Conservation (phyloP, 2,888 invertebrate genomes). For the Dynastes maya region DNA sequence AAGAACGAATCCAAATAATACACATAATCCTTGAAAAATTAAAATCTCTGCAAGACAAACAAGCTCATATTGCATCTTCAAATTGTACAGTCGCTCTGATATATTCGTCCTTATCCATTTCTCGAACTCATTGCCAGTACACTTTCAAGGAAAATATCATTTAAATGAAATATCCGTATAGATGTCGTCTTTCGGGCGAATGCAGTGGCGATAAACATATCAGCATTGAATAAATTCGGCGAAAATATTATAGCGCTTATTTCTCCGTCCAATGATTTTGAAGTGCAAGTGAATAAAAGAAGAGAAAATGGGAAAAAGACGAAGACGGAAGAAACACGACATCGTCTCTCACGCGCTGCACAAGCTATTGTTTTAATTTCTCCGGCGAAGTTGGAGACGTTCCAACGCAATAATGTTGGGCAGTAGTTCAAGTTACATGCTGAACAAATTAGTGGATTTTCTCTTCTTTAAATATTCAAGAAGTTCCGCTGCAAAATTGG, state of each 20-base stretch:
- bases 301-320: background rate
- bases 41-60: conserved; percentile 2
- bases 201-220: conserved; percentile 23
- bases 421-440: conserved; percentile 66
- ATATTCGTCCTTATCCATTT: background rate
- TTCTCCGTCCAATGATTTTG: conserved; percentile 34
- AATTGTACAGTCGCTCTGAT: background rate
- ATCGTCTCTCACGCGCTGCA: background rate
- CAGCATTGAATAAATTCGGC: conserved; percentile 12
- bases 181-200: background rate
- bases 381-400: conserved; percentile 63
- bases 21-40: too few relatives aligned
- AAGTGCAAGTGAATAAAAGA: conserved; percentile 21
- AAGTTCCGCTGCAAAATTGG: conserved; percentile 60
- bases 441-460: conserved; percentile 67
- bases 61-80: background rate
- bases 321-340: background rate
- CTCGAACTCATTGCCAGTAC: background rate
- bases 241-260: conserved; percentile 19
- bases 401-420: conserved; percentile 67
- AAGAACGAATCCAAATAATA: too few relatives aligned
- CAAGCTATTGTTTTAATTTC: conserved; percentile 69
- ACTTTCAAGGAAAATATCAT: conserved; percentile 10
- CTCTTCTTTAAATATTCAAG: conserved; percentile 65
- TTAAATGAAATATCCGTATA: conserved; percentile 10